Evolutionary conservation across 2,113 vertebrate genomes (phyloP).

Genomic region (Hipposideros armiger): DNA sequence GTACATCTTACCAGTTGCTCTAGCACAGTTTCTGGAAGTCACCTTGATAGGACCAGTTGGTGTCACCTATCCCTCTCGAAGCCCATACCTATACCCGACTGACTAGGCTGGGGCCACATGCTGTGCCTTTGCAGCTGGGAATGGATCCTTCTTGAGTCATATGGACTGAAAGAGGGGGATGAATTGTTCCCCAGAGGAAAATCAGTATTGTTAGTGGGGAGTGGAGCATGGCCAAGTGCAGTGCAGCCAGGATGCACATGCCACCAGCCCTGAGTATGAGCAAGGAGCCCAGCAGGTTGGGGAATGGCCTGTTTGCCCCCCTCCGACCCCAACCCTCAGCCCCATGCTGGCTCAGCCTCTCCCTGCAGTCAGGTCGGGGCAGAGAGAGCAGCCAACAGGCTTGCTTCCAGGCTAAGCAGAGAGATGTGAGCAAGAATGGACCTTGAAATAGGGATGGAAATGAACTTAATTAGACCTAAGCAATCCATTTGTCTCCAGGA

Average conservation of each 20-base stretch:
- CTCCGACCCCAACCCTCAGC: background rate
- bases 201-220: background rate
- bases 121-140: background rate
- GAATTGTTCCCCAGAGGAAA: background rate
- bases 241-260: background rate
- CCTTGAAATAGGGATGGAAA: conserved; percentile 56
- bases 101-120: background rate
- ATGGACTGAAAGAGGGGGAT: background rate
- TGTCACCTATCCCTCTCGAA: background rate
- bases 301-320: background rate
- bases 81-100: background rate
- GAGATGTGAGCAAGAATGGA: conserved; percentile 63
- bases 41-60: background rate
- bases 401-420: conserved; percentile 34
- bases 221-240: background rate
- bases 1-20: background rate
- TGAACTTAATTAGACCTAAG: conserved; percentile 78
- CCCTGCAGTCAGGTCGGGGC: background rate
- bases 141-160: background rate
- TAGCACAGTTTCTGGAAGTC: background rate
- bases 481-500: conserved; percentile 80
- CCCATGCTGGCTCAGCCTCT: background rate
- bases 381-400: background rate
- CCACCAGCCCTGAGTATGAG: background rate
- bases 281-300: background rate